phyloP scores from a whole-genome alignment of 2,888 invertebrate genomes.

The Torymus aiolomorphi region DNA sequence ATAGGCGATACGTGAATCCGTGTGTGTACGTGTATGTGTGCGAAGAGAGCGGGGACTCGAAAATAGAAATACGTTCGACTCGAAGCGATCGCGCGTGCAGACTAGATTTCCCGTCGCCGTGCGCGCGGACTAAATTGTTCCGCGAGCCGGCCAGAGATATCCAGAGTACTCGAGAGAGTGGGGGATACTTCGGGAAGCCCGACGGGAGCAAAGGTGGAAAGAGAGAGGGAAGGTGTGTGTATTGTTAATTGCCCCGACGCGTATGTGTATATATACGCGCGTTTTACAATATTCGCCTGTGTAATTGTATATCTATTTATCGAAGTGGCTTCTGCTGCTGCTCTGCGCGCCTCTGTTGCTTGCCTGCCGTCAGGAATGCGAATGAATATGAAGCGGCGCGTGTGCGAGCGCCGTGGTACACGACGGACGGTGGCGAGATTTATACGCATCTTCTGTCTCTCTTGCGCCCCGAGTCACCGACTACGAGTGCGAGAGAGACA shows the following conservation, averaged over 20 bases:
- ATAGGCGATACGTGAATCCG: not conserved
- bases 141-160: conserved; percentile 39
- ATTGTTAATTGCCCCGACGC: too few species aligned
- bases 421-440: too few species aligned
- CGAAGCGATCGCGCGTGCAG: conserved; percentile 28
- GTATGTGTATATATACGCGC: too few species aligned
- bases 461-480: too few species aligned
- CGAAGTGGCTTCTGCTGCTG: too few species aligned
- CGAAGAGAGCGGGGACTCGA: not conserved
- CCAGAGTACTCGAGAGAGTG: not conserved
- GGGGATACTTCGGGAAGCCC: not conserved
- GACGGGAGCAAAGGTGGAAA: conserved; percentile 6
- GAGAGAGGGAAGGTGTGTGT: not conserved
- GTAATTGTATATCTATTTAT: too few species aligned
- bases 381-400: not conserved
- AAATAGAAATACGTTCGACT: conserved; percentile 9
- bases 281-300: too few species aligned
- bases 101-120: conserved; percentile 42
- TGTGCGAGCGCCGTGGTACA: not conserved
- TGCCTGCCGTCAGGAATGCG: not conserved
- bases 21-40: not conserved
- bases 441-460: too few species aligned
- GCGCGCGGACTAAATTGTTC: conserved; percentile 31
- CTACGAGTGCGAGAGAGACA: too few species aligned
- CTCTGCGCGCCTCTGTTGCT: too few species aligned